Conservation (phyloP, 2,113 vertebrate genomes). For the Maccullochella peelii region DNA sequence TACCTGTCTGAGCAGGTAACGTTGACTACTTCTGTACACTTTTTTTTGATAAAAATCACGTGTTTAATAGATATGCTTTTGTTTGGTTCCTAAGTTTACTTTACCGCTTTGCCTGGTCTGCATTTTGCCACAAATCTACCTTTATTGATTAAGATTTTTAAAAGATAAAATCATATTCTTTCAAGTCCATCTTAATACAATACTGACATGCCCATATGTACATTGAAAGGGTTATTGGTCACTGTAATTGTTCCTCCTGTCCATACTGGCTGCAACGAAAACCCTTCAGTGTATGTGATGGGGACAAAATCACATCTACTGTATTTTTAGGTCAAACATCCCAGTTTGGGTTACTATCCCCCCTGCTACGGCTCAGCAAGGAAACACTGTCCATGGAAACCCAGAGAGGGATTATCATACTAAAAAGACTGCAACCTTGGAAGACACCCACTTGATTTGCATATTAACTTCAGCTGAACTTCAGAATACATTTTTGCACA, state of each 20-base stretch:
- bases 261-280: neutral
- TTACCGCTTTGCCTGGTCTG: neutral
- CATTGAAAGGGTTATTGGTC: neutral
- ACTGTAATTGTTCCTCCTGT: neutral
- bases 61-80: neutral
- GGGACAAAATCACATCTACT: too few species aligned
- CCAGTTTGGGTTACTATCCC: too few species aligned
- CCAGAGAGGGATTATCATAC: neutral
- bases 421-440: neutral
- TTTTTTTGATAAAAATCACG: neutral
- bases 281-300: neutral
- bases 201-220: neutral
- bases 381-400: neutral
- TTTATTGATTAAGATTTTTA: neutral
- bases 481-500: neutral
- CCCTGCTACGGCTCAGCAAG: neutral
- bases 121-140: neutral
- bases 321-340: too few species aligned
- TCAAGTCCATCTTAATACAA: neutral
- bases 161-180: neutral
- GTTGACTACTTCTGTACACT: neutral
- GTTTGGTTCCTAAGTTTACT: neutral
- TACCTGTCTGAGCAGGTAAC: neutral
- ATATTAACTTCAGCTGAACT: neutral
- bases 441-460: neutral